phyloP scores from a whole-genome alignment of 2,113 vertebrate genomes.

The Acanthisitta chloris region DNA sequence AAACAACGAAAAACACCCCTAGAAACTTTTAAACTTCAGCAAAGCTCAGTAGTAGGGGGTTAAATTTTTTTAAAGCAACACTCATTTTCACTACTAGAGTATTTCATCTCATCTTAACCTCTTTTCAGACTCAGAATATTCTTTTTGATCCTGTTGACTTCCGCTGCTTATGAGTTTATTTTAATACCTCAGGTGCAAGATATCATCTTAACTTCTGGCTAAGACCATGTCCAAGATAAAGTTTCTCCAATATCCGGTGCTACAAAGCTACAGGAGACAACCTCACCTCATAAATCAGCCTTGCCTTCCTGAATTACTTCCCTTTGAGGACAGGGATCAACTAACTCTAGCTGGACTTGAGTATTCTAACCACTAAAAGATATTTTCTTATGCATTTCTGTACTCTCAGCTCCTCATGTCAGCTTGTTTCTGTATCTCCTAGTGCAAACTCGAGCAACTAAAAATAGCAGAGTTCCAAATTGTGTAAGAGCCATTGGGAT shows the following conservation, averaged over 20 bases:
- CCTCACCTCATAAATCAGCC: neutral
- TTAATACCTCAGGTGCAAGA: neutral
- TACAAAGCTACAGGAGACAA: neutral
- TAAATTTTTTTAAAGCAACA: neutral
- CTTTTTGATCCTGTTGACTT: neutral
- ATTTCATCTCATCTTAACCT: neutral
- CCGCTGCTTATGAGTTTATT: neutral
- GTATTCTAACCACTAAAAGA: neutral
- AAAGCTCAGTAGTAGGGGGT: neutral
- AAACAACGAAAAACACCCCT: neutral
- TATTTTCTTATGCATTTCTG: neutral
- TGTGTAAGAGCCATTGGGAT: neutral
- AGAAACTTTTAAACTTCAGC: neutral
- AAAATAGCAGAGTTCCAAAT: neutral
- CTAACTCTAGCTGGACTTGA: neutral
- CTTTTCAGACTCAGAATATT: neutral
- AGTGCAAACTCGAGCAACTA: neutral
- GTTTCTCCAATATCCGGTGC: slow-evolving; percentile 13
- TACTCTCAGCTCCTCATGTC: neutral
- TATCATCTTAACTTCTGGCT: slow-evolving; percentile 13
- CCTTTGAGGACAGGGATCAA: neutral
- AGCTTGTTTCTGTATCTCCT: neutral
- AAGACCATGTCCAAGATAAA: neutral
- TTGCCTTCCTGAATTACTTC: neutral
- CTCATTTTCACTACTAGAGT: neutral